Evolutionary conservation across 2,797 vertebrate genomes (phyloP).

Genomic region (Lateolabrax maculatus): DNA sequence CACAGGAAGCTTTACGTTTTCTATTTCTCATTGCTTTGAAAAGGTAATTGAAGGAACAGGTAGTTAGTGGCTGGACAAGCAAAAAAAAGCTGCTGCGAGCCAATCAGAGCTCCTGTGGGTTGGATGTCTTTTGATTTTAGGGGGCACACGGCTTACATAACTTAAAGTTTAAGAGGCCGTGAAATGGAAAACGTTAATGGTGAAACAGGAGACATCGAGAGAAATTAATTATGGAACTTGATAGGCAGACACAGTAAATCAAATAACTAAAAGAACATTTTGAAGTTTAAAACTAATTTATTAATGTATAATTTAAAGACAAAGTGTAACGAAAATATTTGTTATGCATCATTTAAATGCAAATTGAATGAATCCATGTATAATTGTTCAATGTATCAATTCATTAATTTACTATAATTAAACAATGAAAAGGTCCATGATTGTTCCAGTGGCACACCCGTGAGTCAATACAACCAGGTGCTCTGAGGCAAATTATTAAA

Average conservation of each 20-base stretch:
- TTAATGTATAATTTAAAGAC: not conserved
- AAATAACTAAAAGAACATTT: not conserved
- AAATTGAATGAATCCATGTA: not conserved
- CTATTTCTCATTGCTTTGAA: too few relatives aligned
- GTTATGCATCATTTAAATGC: not conserved
- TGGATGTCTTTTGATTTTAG: not conserved
- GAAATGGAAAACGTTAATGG: not conserved
- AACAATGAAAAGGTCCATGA: not conserved
- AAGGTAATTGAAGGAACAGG: too few relatives aligned
- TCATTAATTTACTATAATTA: not conserved
- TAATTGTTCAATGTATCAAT: not conserved
- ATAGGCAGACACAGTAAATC: not conserved
- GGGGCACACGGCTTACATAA: not conserved
- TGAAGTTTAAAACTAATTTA: too few relatives aligned
- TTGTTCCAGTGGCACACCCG: not conserved
- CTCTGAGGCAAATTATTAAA: conserved; percentile 3
- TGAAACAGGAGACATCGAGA: not conserved
- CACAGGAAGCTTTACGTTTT: too few relatives aligned
- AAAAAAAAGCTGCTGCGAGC: not conserved
- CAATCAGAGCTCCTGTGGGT: conserved; percentile 11
- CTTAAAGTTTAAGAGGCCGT: not conserved
- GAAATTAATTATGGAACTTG: not conserved
- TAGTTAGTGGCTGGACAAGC: too few relatives aligned
- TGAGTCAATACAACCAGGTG: conserved; percentile 16
- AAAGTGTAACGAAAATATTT: not conserved